Percentiles rank a stretch among this genome's conserved stretches.
Conservation (phyloP, 2,888 invertebrate genomes). For the Agriopis aurantiaria region DNA sequence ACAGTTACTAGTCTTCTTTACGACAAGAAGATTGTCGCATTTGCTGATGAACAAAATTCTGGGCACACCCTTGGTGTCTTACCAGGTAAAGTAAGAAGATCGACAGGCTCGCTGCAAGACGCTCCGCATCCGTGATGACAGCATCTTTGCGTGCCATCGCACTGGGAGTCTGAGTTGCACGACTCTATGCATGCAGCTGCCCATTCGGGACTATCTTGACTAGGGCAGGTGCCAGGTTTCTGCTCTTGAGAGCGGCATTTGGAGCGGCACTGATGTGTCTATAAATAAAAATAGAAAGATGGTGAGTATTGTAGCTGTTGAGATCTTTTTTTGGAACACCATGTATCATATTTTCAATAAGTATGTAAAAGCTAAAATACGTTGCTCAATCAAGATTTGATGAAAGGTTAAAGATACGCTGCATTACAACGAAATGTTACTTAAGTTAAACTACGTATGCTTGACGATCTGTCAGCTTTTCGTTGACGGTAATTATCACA, state of each 20-base stretch:
- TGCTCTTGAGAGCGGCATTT: slow-evolving; percentile 82
- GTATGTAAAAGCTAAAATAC: too few species aligned
- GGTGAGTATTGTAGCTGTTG: slow-evolving; percentile 5
- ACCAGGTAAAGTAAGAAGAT: slow-evolving; percentile 87
- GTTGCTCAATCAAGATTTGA: too few species aligned
- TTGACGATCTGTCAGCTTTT: too few species aligned
- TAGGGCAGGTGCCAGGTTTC: slow-evolving; percentile 79
- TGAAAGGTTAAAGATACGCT: too few species aligned
- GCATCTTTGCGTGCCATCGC: slow-evolving; percentile 89
- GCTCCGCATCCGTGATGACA: slow-evolving; percentile 90
- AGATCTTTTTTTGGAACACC: slow-evolving; percentile 12
- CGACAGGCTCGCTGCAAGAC: slow-evolving; percentile 88
- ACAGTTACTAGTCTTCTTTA: too few species aligned
- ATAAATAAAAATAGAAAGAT: slow-evolving; percentile 25
- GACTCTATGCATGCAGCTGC: slow-evolving; percentile 87
- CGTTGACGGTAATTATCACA: too few species aligned
- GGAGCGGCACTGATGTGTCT: slow-evolving; percentile 83
- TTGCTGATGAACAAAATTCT: too few species aligned
- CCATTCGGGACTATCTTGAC: slow-evolving; percentile 80
- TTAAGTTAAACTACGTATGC: too few species aligned
- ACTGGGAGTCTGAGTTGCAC: slow-evolving; percentile 89
- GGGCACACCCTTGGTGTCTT: slow-evolving; percentile 42
- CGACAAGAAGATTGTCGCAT: too few species aligned
- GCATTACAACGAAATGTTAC: too few species aligned
- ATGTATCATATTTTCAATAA: background rate